A percentile compares a stretch with the other conserved stretches of the same genome.
phyloP scores from a whole-genome alignment of 2,113 vertebrate species.

The Gallinago undulata region DNA sequence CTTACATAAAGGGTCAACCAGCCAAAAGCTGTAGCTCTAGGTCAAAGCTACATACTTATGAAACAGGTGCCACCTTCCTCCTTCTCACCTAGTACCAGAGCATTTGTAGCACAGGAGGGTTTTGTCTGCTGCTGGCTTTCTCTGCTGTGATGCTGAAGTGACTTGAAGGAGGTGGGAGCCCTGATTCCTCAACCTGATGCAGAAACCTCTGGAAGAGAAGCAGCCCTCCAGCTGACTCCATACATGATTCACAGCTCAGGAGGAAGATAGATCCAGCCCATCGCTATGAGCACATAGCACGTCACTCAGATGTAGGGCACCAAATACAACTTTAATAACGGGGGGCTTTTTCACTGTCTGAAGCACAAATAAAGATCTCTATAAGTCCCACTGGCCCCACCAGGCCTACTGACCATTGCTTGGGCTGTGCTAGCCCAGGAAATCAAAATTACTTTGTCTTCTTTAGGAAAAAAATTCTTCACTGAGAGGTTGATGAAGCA shows the following conservation, averaged over 20 bases:
- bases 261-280: too few relatives aligned
- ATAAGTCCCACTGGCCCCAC: neutral
- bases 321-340: neutral
- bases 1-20: neutral
- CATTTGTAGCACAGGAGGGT: neutral
- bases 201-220: neutral
- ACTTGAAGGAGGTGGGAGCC: neutral
- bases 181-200: neutral
- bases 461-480: neutral
- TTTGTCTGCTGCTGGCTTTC: neutral
- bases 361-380: neutral
- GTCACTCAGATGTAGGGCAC: neutral
- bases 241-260: rapidly evolving
- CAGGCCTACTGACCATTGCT: neutral
- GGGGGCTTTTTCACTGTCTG: neutral
- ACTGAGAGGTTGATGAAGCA: neutral
- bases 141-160: neutral
- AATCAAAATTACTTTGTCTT: neutral
- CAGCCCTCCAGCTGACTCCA: neutral
- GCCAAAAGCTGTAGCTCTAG: slow-evolving; percentile 3
- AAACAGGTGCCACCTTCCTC: neutral
- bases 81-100: neutral
- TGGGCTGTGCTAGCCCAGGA: neutral
- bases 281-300: rapidly evolving
- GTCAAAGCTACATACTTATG: neutral